phyloP scores from a whole-genome alignment of 2,797 vertebrate genomes.

The Smutsia gigantea region DNA sequence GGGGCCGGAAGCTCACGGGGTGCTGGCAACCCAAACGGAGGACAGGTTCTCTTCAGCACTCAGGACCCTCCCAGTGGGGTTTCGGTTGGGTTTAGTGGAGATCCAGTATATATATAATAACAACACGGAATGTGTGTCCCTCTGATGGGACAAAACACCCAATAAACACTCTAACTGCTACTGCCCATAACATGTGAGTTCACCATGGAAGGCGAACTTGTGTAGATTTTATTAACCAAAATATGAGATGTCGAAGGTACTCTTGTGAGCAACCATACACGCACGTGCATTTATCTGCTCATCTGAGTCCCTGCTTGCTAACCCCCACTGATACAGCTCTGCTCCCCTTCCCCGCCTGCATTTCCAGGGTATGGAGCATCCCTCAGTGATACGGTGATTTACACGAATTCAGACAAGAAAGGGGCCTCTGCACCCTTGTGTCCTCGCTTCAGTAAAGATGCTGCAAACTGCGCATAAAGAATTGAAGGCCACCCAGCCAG shows the following conservation, averaged over 20 bases:
- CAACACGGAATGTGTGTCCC: constrained; percentile 57
- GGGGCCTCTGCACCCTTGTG: neutral
- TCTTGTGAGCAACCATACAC: neutral
- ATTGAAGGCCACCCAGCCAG: constrained; percentile 68
- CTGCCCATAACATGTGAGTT: constrained; percentile 56
- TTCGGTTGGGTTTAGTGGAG: neutral
- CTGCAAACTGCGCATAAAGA: neutral
- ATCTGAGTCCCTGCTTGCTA: fast-evolving
- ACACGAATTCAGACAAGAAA: neutral
- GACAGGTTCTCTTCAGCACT: neutral
- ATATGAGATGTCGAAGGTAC: neutral
- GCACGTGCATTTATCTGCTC: fast-evolving
- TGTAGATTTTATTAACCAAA: constrained; percentile 62
- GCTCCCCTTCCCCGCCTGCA: neutral
- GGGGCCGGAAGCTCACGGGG: fast-evolving
- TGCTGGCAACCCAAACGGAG: fast-evolving
- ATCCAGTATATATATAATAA: constrained; percentile 59
- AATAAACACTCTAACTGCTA: constrained; percentile 17
- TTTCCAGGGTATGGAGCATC: neutral
- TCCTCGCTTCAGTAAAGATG: neutral
- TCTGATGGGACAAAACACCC: constrained; percentile 52
- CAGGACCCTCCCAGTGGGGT: constrained; percentile 39
- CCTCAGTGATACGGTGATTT: neutral
- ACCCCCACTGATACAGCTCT: fast-evolving
- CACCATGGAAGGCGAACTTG: constrained; percentile 37